A percentile compares a stretch with the other conserved stretches of the same genome.
Conservation (phyloP, 2,113 vertebrate species). For the Paratilapia polleni region DNA sequence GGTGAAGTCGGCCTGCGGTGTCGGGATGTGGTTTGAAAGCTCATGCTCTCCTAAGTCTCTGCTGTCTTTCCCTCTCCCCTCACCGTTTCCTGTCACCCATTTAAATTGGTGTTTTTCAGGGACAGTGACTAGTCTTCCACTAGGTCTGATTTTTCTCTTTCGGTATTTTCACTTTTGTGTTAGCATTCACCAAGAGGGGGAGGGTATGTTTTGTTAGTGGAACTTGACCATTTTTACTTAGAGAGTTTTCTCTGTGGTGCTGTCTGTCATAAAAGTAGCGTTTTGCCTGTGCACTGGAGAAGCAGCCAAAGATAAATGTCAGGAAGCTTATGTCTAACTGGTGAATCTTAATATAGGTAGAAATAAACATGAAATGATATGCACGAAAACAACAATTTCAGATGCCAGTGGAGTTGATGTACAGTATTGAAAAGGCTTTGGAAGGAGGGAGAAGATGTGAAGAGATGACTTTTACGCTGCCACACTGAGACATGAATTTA, state of each 20-base stretch:
- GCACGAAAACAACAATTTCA: slow-evolving; percentile 72
- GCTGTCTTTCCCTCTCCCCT: slow-evolving; percentile 34
- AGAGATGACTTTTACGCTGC: slow-evolving; percentile 57
- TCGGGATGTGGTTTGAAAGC: slow-evolving; percentile 66
- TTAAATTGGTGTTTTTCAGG: slow-evolving; percentile 32
- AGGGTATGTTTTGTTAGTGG: slow-evolving; percentile 36
- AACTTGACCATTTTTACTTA: slow-evolving; percentile 60
- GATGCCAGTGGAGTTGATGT: slow-evolving; percentile 62
- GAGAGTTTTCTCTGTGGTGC: slow-evolving; percentile 36
- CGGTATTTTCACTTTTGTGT: slow-evolving; percentile 26
- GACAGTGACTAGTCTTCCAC: slow-evolving; percentile 39
- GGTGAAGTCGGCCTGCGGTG: slow-evolving; percentile 71
- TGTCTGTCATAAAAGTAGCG: slow-evolving; percentile 43
- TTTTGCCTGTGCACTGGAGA: slow-evolving; percentile 38
- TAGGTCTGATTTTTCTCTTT: slow-evolving; percentile 7
- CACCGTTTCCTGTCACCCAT: slow-evolving; percentile 40
- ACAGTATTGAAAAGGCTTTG: slow-evolving; percentile 49
- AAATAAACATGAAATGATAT: slow-evolving; percentile 62
- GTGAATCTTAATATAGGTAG: slow-evolving; percentile 51
- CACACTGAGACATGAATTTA: slow-evolving; percentile 55
- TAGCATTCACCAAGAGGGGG: slow-evolving; percentile 1
- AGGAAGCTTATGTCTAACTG: slow-evolving; percentile 55
- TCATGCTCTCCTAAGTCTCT: slow-evolving; percentile 58
- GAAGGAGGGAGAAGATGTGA: slow-evolving; percentile 42
- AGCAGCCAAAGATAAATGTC: slow-evolving; percentile 59